Conservation (phyloP, 1,140 invertebrate genomes). For the Parasteatoda tepidariorum region DNA sequence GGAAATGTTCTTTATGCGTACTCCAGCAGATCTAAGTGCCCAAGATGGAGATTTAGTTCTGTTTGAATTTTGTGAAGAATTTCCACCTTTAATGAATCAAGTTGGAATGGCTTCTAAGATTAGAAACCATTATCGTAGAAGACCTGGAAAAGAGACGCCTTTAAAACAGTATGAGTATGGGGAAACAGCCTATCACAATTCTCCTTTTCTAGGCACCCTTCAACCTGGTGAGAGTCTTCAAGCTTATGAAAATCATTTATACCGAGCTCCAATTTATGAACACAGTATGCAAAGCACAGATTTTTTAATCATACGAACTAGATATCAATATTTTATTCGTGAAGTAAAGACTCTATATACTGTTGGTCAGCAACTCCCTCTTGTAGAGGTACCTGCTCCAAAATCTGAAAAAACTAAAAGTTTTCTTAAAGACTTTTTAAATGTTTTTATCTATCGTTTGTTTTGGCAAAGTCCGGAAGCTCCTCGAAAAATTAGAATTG, state of each 20-base stretch:
- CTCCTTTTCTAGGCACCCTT: slow-evolving; percentile 94
- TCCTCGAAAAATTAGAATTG: slow-evolving; percentile 95
- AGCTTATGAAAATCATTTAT: slow-evolving; percentile 98
- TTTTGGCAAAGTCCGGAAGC: slow-evolving; percentile 97
- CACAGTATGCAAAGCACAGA: slow-evolving; percentile 84
- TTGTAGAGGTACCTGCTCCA: slow-evolving; percentile 97
- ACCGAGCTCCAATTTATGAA: slow-evolving; percentile 92
- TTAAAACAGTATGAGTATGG: slow-evolving; percentile 91
- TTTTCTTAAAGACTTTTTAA: slow-evolving; percentile 95
- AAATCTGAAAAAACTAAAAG: slow-evolving; percentile 98
- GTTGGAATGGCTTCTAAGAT: slow-evolving; percentile 98
- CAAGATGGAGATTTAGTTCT: slow-evolving; percentile 93
- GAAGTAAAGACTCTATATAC: slow-evolving; percentile 89
- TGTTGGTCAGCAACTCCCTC: slow-evolving; percentile 94
- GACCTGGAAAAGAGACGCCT: slow-evolving; percentile 88
- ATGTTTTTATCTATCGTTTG: slow-evolving; percentile 97
- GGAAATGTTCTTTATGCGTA: slow-evolving; percentile 98
- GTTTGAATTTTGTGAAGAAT: slow-evolving; percentile 96
- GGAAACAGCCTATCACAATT: slow-evolving; percentile 95
- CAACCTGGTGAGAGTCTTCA: slow-evolving; percentile 88
- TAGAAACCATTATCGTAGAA: slow-evolving; percentile 90
- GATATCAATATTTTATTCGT: slow-evolving; percentile 86
- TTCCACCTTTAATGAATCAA: slow-evolving; percentile 94
- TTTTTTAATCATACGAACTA: slow-evolving; percentile 92
- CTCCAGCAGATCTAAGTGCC: slow-evolving; percentile 93